These are phyloP conservation scores for Alaudala cheleensis DNA, from an alignment of 2,113 vertebrate genomes.

Conservation along the genomic window DNA sequence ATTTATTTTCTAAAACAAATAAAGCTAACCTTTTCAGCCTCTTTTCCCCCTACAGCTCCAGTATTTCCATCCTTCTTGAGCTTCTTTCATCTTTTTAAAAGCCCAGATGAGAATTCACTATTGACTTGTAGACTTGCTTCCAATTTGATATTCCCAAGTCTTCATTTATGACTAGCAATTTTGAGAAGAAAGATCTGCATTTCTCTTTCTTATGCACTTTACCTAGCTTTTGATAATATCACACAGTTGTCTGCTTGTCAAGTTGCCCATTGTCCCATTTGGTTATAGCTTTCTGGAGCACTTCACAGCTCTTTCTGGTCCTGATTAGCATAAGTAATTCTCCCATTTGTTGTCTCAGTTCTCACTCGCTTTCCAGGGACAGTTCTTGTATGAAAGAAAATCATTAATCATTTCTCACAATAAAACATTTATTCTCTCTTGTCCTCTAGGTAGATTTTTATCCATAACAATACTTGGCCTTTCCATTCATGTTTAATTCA, in stretches of 20 bases:
- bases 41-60: not conserved
- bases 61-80: not conserved
- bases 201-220: not conserved
- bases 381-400: not conserved
- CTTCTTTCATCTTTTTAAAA: not conserved
- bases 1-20: not conserved
- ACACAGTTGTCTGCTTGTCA: not conserved
- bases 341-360: not conserved
- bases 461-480: not conserved
- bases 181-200: not conserved
- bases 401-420: not conserved
- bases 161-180: not conserved
- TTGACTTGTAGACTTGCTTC: not conserved
- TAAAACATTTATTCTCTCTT: not conserved
- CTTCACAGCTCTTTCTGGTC: not conserved
- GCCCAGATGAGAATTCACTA: not conserved
- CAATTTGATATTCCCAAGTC: not conserved
- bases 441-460: not conserved
- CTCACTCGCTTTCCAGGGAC: not conserved
- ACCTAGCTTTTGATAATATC: not conserved
- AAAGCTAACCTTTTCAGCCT: not conserved
- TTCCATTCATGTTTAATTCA: not conserved
- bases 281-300: not conserved
- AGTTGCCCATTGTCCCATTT: not conserved
- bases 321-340: not conserved